Evolutionary conservation across 2,113 vertebrate genomes (phyloP), one percentile per base, ranked within the genome.

Genomic region (Origma solitaria): DNA sequence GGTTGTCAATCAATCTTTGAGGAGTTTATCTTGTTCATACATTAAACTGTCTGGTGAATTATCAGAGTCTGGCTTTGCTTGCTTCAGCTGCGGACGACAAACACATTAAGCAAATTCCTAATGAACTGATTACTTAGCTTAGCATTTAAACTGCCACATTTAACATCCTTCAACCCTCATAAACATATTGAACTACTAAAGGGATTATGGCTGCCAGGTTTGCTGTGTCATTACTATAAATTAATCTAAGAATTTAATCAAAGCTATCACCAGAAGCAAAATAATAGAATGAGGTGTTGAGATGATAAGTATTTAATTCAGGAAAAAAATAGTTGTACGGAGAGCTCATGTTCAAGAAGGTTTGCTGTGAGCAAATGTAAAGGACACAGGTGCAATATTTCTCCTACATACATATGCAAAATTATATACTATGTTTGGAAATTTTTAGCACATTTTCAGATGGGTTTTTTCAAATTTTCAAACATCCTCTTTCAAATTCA

Each of bases 111-210:
- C 92, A 94, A 92, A 96, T 94, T 98, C 80, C 88, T 97, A 96
- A 96, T 97, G 96, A 97, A 96, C 95, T 94, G 92, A 97, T 97
- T 94, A 93, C 85, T 97, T 94, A 92, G 96, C 90, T 97, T 96
- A 96, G 90, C 89, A 94, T 97, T 97, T 97, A 96, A 98, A 96
- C 93, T 89, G 91, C 75, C 19, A 91, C 84, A 92, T 96, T 97
- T 97, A 96, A 97, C 82, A 87, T 82, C 54, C 90, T 96, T 94
- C 96, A 91, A 65, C 92, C 73, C 84, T 96, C 96, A 94, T 86
- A 97, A 97, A 96, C 92, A 94, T 94, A 87, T 79, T 95, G 87
- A 97, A 95, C 91, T 83, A 88, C 70, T 91, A 91, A 96, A 91
- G 38, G 75, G 94, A 96, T 97, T 97, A 95, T 62, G 40, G 78